Conservation (phyloP, 2,888 invertebrate genomes). For the Aphidius colemani region DNA sequence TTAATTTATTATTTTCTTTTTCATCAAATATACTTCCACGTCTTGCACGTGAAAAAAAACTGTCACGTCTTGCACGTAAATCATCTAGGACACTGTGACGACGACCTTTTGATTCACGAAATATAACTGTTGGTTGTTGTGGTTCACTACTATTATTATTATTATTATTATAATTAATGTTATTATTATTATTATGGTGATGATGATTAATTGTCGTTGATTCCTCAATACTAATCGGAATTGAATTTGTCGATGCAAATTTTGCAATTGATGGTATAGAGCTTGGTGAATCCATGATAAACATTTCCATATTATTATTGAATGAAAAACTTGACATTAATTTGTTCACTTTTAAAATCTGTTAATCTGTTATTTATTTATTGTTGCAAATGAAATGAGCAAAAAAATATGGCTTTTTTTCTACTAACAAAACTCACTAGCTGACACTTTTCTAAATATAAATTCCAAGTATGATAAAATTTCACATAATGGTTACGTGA, state of each 20-base stretch:
- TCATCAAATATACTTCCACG: constrained; percentile 50
- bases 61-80: constrained; percentile 52
- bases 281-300: constrained; percentile 49
- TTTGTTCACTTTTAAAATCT: not conserved
- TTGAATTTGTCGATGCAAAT: constrained; percentile 55
- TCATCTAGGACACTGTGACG: constrained; percentile 58
- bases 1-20: constrained; percentile 42
- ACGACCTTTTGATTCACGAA: constrained; percentile 46
- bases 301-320: constrained; percentile 48
- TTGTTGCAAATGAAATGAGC: no score
- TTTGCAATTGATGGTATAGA: constrained; percentile 45
- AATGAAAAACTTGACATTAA: not conserved
- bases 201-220: constrained; percentile 27
- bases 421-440: no score
- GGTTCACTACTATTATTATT: constrained; percentile 4
- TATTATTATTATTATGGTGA: not conserved
- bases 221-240: constrained; percentile 51
- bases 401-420: no score
- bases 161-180: no score
- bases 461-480: not conserved
- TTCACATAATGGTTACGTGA: not conserved
- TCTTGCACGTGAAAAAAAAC: constrained; percentile 50
- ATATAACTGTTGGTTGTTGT: constrained; percentile 34
- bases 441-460: no score
- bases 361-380: no score